These are phyloP conservation scores for Halocaridina rubra DNA, from an alignment of 2,888 invertebrate species.

Conservation along the genomic window DNA sequence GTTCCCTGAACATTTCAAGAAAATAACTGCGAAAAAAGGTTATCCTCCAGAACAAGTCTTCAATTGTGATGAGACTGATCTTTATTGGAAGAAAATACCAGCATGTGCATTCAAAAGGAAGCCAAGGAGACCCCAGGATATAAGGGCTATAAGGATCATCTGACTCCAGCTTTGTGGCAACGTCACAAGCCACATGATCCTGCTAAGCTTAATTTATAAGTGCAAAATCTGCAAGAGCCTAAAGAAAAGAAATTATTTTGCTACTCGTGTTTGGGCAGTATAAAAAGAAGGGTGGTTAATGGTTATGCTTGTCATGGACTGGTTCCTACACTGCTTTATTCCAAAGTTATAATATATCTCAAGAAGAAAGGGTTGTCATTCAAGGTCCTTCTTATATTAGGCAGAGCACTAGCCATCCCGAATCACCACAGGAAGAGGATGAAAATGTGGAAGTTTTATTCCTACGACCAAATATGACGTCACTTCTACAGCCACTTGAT, in stretches of 20 bases:
- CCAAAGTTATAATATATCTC: neutral
- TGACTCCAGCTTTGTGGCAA: no score
- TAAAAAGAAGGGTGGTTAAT: neutral
- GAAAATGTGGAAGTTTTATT: no score
- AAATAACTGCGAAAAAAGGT: neutral
- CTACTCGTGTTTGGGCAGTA: neutral
- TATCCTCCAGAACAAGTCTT: conserved; percentile 15
- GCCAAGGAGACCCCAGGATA: conserved; percentile 45
- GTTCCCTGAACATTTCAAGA: neutral
- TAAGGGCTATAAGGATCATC: conserved; percentile 54
- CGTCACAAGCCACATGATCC: conserved; percentile 28
- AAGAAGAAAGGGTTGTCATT: neutral
- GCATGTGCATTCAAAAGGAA: conserved; percentile 19
- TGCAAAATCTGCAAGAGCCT: neutral
- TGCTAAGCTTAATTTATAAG: neutral
- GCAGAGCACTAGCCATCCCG: no score
- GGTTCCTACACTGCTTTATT: neutral
- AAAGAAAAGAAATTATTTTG: neutral
- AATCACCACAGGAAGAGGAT: no score
- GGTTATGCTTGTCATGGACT: neutral
- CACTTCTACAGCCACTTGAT: no score
- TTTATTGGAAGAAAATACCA: conserved; percentile 35
- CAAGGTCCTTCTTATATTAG: no score
- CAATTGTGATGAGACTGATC: conserved; percentile 10
- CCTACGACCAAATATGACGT: no score